These are phyloP conservation scores for Felis chaus DNA, from an alignment of 2,113 vertebrate species.

Conservation along the genomic window DNA sequence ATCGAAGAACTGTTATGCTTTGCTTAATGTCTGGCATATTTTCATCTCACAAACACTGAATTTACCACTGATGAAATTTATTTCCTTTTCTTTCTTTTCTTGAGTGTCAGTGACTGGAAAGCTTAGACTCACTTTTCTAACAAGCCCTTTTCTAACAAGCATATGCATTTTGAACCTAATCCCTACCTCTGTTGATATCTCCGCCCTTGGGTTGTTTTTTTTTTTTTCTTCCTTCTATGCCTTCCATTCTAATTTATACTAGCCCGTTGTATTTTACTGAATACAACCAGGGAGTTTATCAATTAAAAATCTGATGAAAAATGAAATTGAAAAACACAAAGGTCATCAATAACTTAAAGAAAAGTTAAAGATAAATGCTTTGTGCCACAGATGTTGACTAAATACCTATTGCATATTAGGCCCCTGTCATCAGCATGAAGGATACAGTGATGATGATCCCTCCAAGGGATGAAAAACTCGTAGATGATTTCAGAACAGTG, in stretches of 20 bases:
- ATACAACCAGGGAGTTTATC: not conserved
- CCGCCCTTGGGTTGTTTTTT: not conserved
- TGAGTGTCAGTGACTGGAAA: not conserved
- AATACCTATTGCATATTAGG: not conserved
- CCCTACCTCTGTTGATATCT: not conserved
- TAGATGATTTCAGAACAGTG: not conserved
- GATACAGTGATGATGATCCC: not conserved
- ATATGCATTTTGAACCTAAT: not conserved
- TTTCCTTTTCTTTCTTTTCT: not conserved
- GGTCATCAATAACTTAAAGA: not conserved
- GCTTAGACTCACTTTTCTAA: not conserved
- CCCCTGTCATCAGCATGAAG: not conserved
- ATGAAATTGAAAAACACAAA: conserved; percentile 9
- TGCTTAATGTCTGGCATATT: not conserved
- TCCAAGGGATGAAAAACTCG: not conserved
- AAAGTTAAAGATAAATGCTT: not conserved
- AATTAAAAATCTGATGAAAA: not conserved
- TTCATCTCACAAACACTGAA: not conserved
- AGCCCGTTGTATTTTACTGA: not conserved
- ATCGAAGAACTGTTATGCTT: not conserved
- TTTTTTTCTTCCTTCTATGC: not conserved
- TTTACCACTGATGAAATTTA: not conserved
- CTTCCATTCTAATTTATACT: not conserved
- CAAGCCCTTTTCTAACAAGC: not conserved
- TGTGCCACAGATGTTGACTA: not conserved